A percentile compares a stretch with the other conserved stretches of the same genome.
These are phyloP conservation scores for Panopea generosa DNA, from an alignment of 2,888 invertebrate species.

Conservation along the genomic window DNA sequence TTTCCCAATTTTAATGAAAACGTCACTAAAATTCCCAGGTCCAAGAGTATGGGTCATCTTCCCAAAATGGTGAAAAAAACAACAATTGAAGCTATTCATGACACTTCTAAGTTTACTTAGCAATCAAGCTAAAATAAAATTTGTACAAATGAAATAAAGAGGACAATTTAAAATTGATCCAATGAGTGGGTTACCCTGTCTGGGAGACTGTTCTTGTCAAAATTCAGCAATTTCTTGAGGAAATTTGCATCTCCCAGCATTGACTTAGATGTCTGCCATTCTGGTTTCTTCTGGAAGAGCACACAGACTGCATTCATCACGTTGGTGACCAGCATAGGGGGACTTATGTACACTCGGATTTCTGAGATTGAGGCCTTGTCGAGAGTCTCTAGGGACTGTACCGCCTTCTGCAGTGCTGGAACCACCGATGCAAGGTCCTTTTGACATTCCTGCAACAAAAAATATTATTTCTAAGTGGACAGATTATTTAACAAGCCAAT, in stretches of 20 bases:
- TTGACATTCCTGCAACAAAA: slow-evolving; percentile 83
- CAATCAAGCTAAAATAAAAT: too few relatives aligned
- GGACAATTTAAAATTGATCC: too few relatives aligned
- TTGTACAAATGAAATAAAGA: too few relatives aligned
- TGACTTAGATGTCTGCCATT: slow-evolving; percentile 83
- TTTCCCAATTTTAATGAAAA: too few relatives aligned
- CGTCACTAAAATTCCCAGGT: too few relatives aligned
- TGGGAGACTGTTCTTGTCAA: slow-evolving; percentile 83
- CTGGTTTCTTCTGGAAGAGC: slow-evolving; percentile 83
- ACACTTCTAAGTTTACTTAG: too few relatives aligned
- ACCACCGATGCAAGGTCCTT: slow-evolving; percentile 83
- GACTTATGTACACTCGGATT: slow-evolving; percentile 83
- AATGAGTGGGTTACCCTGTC: too few relatives aligned
- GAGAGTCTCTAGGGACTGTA: slow-evolving; percentile 83
- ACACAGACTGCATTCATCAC: slow-evolving; percentile 84
- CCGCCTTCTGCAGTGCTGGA: slow-evolving; percentile 83
- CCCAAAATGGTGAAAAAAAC: too few relatives aligned
- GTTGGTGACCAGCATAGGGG: slow-evolving; percentile 82
- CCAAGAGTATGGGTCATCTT: too few relatives aligned
- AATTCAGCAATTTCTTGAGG: slow-evolving; percentile 81
- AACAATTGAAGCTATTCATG: too few relatives aligned
- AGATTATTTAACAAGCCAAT: too few relatives aligned
- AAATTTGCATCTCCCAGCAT: slow-evolving; percentile 83
- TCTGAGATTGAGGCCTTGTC: slow-evolving; percentile 84
- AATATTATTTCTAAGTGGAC: too few relatives aligned